Conservation (phyloP, 2,888 invertebrate genomes). For the Noctuana brunneofusca region DNA sequence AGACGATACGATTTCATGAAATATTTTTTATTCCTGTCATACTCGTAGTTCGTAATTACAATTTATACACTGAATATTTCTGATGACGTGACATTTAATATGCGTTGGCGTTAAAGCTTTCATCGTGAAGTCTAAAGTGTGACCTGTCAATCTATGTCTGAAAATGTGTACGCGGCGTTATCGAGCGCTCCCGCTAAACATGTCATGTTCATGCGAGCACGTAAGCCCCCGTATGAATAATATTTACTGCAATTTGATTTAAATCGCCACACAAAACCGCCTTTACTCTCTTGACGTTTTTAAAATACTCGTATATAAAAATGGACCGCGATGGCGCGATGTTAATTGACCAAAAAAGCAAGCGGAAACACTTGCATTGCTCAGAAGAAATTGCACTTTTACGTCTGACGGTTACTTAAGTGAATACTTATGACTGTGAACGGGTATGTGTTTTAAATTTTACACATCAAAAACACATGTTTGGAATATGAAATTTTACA, state of each 20-base stretch:
- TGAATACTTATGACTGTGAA: conserved; percentile 1
- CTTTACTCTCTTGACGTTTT: conserved; percentile 22
- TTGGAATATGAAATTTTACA: neutral
- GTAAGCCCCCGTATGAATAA: conserved; percentile 42
- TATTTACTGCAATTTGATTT: conserved; percentile 38
- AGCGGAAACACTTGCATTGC: conserved; percentile 1
- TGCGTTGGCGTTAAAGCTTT: conserved; percentile 16
- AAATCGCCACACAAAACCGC: conserved; percentile 29
- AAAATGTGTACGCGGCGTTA: conserved; percentile 28
- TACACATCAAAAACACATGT: neutral
- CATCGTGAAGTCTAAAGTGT: conserved; percentile 12
- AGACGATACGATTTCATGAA: neutral
- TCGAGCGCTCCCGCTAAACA: conserved; percentile 36
- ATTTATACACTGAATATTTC: conserved; percentile 3
- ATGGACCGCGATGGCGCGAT: conserved; percentile 3
- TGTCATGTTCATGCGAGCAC: conserved; percentile 38
- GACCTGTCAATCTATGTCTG: conserved; percentile 32
- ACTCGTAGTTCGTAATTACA: neutral
- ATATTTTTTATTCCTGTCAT: neutral
- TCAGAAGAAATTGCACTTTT: conserved; percentile 9
- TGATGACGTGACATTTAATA: conserved; percentile 11
- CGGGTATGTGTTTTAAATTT: neutral
- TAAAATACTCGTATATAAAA: conserved; percentile 23
- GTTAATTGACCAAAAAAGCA: conserved; percentile 9
- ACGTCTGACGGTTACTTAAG: conserved; percentile 2